Conservation (phyloP, 2,797 vertebrate genomes). For the Fistularia tabacaria region DNA sequence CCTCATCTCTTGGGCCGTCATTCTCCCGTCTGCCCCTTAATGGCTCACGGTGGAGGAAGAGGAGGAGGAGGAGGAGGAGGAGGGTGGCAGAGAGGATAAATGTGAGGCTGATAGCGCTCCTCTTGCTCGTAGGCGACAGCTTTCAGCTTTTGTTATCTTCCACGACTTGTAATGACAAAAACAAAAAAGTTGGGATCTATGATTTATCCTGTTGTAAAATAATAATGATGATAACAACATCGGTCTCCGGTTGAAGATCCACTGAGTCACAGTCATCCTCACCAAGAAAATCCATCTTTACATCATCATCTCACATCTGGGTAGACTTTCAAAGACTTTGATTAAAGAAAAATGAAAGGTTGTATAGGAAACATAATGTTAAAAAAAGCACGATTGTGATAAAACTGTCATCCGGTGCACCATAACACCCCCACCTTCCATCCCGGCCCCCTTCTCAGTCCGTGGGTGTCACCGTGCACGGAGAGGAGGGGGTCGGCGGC, state of each 20-base stretch:
- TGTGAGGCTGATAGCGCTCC: constrained; percentile 30
- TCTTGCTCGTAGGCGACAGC: constrained; percentile 28
- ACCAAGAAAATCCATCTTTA: too few species aligned
- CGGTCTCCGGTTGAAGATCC: too few species aligned
- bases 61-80: constrained; percentile 43
- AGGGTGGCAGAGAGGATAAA: constrained; percentile 7
- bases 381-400: too few species aligned
- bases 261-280: too few species aligned
- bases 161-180: background rate
- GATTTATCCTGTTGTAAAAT: background rate
- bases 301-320: too few species aligned
- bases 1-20: constrained; percentile 66
- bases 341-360: too few species aligned
- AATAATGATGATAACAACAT: background rate
- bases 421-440: background rate
- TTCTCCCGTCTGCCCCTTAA: constrained; percentile 71
- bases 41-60: constrained; percentile 60
- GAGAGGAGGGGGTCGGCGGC: constrained; percentile 55
- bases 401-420: background rate
- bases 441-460: constrained; percentile 4
- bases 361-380: too few species aligned
- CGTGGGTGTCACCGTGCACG: constrained; percentile 31
- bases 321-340: too few species aligned
- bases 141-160: constrained; percentile 6
- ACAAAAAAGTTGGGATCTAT: background rate